Conservation (phyloP, 1,140 invertebrate genomes). For the Ruditapes philippinarum region DNA sequence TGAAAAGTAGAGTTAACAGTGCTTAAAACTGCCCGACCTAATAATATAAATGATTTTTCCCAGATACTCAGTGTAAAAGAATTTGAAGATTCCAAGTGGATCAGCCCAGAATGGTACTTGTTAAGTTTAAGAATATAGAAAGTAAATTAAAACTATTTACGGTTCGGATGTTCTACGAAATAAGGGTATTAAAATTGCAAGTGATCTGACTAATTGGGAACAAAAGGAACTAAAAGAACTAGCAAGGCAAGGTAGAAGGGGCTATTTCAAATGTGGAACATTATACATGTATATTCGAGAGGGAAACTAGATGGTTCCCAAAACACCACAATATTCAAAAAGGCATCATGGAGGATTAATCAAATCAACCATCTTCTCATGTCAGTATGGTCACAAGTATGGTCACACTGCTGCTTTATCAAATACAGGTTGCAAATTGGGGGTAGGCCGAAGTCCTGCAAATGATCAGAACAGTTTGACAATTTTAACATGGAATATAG, state of each 20-base stretch:
- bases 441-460: neutral
- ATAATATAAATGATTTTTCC: neutral
- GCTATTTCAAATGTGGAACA: constrained; percentile 24
- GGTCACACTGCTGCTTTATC: no score
- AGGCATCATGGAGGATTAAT: neutral
- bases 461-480: neutral
- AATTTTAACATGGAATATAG: constrained; percentile 33
- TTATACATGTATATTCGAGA: neutral
- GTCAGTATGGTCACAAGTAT: neutral
- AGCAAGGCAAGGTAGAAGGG: neutral
- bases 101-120: constrained; percentile 29
- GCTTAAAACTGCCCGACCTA: neutral
- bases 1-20: neutral
- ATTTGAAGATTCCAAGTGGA: neutral
- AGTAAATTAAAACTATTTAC: constrained; percentile 14
- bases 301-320: neutral
- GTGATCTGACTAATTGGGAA: constrained; percentile 7
- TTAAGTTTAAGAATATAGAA: constrained; percentile 13
- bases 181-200: constrained; percentile 18
- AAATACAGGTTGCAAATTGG: neutral
- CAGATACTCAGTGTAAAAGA: neutral
- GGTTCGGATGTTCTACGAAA: neutral
- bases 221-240: neutral
- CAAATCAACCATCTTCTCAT: neutral
- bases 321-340: neutral